Evolutionary conservation across 2,888 invertebrate species (phyloP).

Genomic region (Ectropis crepuscularia): DNA sequence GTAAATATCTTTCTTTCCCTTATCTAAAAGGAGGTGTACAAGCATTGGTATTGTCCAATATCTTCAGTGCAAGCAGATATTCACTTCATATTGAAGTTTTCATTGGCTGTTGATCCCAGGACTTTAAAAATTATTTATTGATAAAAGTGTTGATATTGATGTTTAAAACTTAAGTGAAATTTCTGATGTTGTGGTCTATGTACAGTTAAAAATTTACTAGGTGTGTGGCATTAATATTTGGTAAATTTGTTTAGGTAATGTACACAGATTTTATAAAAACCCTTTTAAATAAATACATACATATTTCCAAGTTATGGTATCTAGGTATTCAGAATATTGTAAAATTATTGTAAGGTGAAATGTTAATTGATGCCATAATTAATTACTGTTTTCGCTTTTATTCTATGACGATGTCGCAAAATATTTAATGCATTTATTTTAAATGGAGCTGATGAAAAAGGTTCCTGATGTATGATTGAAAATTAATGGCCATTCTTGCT

Average conservation of each 20-base stretch:
- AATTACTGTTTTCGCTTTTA: constrained; percentile 7
- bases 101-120: constrained; percentile 4
- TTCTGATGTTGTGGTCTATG: constrained; percentile 8
- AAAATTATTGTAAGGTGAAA: constrained; percentile 8
- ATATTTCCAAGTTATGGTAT: too few relatives aligned
- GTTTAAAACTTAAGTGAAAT: constrained; percentile 12
- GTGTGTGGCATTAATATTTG: neutral
- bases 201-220: neutral
- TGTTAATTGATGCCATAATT: constrained; percentile 26
- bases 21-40: constrained; percentile 16
- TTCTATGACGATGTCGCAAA: constrained; percentile 17
- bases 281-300: constrained; percentile 1
- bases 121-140: constrained; percentile 20
- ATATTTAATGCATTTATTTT: constrained; percentile 32
- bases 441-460: constrained; percentile 11
- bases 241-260: constrained; percentile 8
- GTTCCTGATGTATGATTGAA: constrained; percentile 12
- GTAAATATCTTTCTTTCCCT: constrained; percentile 43
- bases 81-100: constrained; percentile 36
- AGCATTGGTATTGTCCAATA: constrained; percentile 26
- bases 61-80: constrained; percentile 14
- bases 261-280: constrained; percentile 13
- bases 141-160: constrained; percentile 23
- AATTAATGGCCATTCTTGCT: constrained; percentile 15
- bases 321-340: neutral